Evolutionary conservation across 2,888 invertebrate species (phyloP).

Genomic region (Elmis aenea): DNA sequence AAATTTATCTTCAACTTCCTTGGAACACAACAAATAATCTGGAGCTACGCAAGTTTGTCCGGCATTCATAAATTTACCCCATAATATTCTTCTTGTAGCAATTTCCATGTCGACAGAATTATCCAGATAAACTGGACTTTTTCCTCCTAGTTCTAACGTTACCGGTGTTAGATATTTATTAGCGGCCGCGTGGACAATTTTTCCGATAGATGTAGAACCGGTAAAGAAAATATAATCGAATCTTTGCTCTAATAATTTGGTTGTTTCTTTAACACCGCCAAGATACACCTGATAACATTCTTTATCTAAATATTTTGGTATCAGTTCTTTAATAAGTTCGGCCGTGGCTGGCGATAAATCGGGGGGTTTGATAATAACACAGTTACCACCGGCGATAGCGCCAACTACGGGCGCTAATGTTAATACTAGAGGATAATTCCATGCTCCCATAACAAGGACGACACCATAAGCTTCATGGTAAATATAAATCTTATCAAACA

Average conservation of each 20-base stretch:
- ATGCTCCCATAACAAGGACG: slow-evolving; percentile 83
- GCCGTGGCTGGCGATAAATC: slow-evolving; percentile 76
- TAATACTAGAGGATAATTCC: slow-evolving; percentile 95
- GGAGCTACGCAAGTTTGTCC: slow-evolving; percentile 98
- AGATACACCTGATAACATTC: slow-evolving; percentile 75
- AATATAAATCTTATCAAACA: slow-evolving; percentile 68
- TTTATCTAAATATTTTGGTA: slow-evolving; percentile 89
- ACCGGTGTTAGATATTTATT: slow-evolving; percentile 88
- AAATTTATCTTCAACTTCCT: slow-evolving; percentile 64
- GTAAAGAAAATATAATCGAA: slow-evolving; percentile 98
- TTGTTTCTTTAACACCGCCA: slow-evolving; percentile 82
- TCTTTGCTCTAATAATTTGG: slow-evolving; percentile 75
- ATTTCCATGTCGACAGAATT: slow-evolving; percentile 71
- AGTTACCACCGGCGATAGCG: slow-evolving; percentile 92
- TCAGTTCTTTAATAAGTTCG: slow-evolving; percentile 62
- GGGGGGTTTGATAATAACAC: slow-evolving; percentile 90
- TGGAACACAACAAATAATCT: slow-evolving; percentile 85
- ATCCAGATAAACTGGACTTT: slow-evolving; percentile 89
- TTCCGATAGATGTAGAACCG: slow-evolving; percentile 80
- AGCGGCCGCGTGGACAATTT: slow-evolving; percentile 83
- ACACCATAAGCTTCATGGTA: slow-evolving; percentile 91
- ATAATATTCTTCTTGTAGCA: slow-evolving; percentile 76
- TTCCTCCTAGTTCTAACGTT: slow-evolving; percentile 81
- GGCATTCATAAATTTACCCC: slow-evolving; percentile 91
- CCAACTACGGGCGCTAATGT: slow-evolving; percentile 74